Evolutionary conservation across 2,888 invertebrate genomes (phyloP).

Genomic region (Melanostoma mellinum): DNA sequence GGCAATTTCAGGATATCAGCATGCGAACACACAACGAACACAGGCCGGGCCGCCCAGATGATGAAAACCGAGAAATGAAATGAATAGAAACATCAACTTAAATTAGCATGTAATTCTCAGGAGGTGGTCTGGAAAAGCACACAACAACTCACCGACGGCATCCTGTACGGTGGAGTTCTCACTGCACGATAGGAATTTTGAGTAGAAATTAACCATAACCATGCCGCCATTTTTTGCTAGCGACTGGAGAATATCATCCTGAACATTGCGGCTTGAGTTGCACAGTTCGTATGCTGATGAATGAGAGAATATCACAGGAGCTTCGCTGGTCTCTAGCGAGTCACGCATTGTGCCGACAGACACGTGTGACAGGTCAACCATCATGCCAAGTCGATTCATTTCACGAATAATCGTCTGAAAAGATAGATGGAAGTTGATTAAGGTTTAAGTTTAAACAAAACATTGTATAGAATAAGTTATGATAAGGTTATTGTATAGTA

Average conservation of each 20-base stretch:
- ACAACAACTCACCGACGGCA: constrained; percentile 86
- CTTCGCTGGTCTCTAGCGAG: constrained; percentile 88
- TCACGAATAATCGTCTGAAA: constrained; percentile 90
- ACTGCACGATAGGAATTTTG: constrained; percentile 89
- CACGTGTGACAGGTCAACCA: constrained; percentile 92
- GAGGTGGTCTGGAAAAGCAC: constrained; percentile 70
- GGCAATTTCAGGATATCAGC: constrained; percentile 25
- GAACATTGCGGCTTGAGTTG: constrained; percentile 91
- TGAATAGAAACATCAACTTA: constrained; percentile 54
- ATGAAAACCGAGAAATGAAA: constrained; percentile 21
- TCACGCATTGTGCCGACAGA: constrained; percentile 91
- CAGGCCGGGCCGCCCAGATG: background rate
- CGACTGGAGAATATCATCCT: constrained; percentile 88
- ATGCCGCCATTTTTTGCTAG: constrained; percentile 91
- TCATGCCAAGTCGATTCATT: constrained; percentile 95
- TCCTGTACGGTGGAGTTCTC: constrained; percentile 89
- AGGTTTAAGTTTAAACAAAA: no score
- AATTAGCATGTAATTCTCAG: constrained; percentile 64
- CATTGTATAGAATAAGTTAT: no score
- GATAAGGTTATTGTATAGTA: no score
- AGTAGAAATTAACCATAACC: constrained; percentile 94
- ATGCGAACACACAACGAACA: constrained; percentile 18
- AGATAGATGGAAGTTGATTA: constrained; percentile 49
- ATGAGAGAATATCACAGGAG: constrained; percentile 94
- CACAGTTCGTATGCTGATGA: constrained; percentile 91